Evolutionary conservation across 2,113 vertebrate genomes (phyloP), one percentile per base, ranked within the genome.

Genomic region (Dicentrarchus labrax): DNA sequence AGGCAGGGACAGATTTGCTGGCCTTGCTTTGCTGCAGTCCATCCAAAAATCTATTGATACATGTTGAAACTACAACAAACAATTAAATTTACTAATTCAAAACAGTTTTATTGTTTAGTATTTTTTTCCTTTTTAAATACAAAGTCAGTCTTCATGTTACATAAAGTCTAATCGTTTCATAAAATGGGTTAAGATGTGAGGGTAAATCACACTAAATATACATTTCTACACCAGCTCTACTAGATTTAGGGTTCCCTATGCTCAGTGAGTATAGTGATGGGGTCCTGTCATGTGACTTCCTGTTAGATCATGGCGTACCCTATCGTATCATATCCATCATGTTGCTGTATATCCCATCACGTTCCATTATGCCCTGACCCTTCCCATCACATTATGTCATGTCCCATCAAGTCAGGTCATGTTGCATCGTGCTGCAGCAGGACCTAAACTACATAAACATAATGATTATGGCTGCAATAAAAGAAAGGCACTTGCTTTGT

Each of bases 361-460:
- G 12, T 59, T 22, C 22, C 45, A 47, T 82, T 10, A 76, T 30
- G 13, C 7, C 30, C 30, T 24, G 54, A 39, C 65, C 47, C 45
- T 19, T 54, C 30, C 11, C 19, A 45, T 68, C 10, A 56, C 39
- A 59, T 67, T 45, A 19, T 21, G 72, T 73, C 50, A 60, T 1
- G 2, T 72, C 21, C 15, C 16, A 75, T 72, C 57, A 47, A 50
- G 13, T 51, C 6, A 60, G 41, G 48, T 56, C 41, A 43, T 2
- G 21, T 84, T 24, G 8, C 69, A 70, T 72, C 8, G 54, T 36
- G 53, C 13, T 24, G 47, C 78, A 61, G 68, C 64, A n/a, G 45
- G 70, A 71, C 66, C 50, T 72, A n/a, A 30, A 38, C 38, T 61
- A 17, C 38, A 62, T 30, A 30, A 30, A 30, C 30, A 30, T 30